Percentiles rank a stretch among this genome's conserved stretches.
Evolutionary conservation across 2,113 vertebrate species (phyloP).

Genomic region (Microcebus griseorufus): DNA sequence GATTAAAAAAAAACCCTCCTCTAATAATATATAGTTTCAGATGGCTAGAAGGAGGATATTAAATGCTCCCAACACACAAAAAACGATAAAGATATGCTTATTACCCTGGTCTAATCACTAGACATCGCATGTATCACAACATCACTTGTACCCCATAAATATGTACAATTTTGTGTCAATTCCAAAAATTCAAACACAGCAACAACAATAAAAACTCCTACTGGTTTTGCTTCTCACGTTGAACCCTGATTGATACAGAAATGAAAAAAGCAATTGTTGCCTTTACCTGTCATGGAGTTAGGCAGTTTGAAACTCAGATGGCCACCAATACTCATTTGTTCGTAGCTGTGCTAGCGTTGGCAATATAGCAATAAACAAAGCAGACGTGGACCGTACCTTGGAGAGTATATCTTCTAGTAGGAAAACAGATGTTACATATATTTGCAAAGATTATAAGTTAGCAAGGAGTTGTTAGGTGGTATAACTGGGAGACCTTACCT

Average conservation of each 20-base stretch:
- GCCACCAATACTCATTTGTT: not conserved
- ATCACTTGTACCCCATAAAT: too few relatives aligned
- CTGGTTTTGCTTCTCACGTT: not conserved
- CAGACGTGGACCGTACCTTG: not conserved
- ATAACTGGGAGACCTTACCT: not conserved
- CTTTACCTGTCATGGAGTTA: not conserved
- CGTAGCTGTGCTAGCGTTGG: not conserved
- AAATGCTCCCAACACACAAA: too few relatives aligned
- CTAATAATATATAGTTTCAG: too few relatives aligned
- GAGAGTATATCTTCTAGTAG: not conserved
- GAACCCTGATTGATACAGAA: not conserved
- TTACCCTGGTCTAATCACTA: too few relatives aligned
- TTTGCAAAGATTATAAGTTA: not conserved
- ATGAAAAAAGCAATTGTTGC: not conserved
- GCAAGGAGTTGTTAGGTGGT: not conserved
- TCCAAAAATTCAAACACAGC: not conserved
- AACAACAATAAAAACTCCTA: not conserved
- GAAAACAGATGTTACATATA: not conserved
- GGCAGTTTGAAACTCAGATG: not conserved
- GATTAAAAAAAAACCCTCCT: not conserved
- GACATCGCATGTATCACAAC: too few relatives aligned
- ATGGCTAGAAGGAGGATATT: too few relatives aligned
- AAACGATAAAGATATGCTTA: too few relatives aligned
- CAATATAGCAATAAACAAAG: not conserved
- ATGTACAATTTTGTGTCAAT: too few relatives aligned